These are phyloP conservation scores for Lymantria monacha DNA, from an alignment of 2,888 invertebrate genomes.

Conservation along the genomic window DNA sequence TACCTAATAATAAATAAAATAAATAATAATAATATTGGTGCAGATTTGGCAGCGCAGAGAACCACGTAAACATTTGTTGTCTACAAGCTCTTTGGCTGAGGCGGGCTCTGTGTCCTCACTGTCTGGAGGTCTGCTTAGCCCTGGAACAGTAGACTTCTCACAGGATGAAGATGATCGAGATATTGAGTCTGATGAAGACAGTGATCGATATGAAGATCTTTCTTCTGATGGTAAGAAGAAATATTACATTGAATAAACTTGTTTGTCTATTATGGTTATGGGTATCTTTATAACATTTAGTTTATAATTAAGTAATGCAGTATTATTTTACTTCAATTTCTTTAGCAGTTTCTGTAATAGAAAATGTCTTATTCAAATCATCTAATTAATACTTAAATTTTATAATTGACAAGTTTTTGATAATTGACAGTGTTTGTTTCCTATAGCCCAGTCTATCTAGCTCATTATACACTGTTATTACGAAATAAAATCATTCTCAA, in stretches of 20 bases:
- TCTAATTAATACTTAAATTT: too few species aligned
- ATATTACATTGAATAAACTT: not conserved
- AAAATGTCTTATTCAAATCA: too few species aligned
- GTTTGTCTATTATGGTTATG: too few species aligned
- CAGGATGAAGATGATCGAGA: conserved; percentile 91
- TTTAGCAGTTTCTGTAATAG: too few species aligned
- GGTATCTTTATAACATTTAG: too few species aligned
- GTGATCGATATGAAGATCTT: conserved; percentile 92
- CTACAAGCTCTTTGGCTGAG: conserved; percentile 92
- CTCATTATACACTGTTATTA: too few species aligned
- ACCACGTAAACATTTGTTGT: conserved; percentile 92
- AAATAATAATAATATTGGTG: not conserved
- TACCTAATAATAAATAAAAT: not conserved
- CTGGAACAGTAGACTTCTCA: conserved; percentile 88
- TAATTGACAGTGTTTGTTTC: too few species aligned
- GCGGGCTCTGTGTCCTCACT: conserved; percentile 92
- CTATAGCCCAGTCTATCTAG: too few species aligned
- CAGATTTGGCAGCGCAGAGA: conserved; percentile 93
- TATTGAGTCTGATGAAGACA: conserved; percentile 91
- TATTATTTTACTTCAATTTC: too few species aligned
- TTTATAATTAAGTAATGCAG: too few species aligned
- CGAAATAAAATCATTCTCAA: too few species aligned
- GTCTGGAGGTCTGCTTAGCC: conserved; percentile 92
- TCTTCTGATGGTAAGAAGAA: conserved; percentile 86
- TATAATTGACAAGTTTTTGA: too few species aligned